Evolutionary conservation across 2,113 vertebrate species (phyloP).

Genomic region (Nipponia nippon): DNA sequence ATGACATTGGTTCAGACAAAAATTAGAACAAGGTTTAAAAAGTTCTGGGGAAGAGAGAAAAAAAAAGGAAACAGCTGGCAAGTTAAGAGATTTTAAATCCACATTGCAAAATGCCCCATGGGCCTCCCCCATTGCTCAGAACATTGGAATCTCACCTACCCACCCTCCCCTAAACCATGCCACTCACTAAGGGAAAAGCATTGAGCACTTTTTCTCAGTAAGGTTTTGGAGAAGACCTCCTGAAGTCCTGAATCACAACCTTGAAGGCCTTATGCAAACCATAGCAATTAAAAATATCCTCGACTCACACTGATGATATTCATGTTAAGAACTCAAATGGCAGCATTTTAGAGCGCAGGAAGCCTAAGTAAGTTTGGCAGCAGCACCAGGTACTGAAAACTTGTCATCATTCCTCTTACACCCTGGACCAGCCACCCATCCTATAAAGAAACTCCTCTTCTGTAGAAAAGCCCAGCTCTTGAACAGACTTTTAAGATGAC

Average conservation of each 20-base stretch:
- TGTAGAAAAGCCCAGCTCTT: neutral
- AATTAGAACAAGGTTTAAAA: neutral
- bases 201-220: neutral
- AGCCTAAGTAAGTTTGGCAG: neutral
- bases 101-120: neutral
- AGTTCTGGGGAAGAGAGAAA: neutral
- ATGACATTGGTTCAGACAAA: neutral
- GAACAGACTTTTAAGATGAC: neutral
- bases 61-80: neutral
- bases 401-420: neutral
- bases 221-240: neutral
- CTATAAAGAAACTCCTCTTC: neutral
- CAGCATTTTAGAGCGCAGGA: neutral
- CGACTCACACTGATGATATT: neutral
- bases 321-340: neutral
- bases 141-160: neutral
- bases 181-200: neutral
- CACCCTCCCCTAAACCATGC: neutral
- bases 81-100: constrained; percentile 21
- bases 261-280: neutral
- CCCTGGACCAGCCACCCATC: neutral
- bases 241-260: neutral
- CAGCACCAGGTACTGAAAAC: neutral
- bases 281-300: neutral
- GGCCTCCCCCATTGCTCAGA: neutral